Base-by-base conservation (phyloP, 2,113 vertebrate genomes). In the Peromyscus leucopus region DNA sequence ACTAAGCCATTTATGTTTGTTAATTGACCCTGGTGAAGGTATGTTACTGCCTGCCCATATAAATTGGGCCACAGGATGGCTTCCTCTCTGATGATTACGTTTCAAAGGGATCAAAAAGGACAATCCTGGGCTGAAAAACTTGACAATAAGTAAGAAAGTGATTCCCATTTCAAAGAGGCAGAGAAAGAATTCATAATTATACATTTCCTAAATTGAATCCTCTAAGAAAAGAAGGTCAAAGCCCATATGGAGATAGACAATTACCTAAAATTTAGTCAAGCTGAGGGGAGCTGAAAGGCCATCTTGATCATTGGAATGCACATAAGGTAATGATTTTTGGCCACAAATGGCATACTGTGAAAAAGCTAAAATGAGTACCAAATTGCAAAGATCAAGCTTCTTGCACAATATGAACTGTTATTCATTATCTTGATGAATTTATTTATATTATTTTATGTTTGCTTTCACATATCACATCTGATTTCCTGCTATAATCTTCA, bases 401-500 rank as follows among this genome's bases (percentile, higher is more conserved):
- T 69, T 36, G 39, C 10, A 59, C 26, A 90, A 87, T 74, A 63
- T 90, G 6, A 84, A 83, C 48, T 75, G 61, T 82, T 51, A 79
- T 48, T 85, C 76, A 31, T 75, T 46, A 15, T 74, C 22, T 57
- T 65, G 57, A 1, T 65, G 3, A 74, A 33, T 88, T 51, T 36
- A 67, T 11, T 79, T 78, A 92, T 0, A 42, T 63, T 46, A 5
- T 6, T 1, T 12, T 26, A 21, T 42, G 22, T 0, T 42, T 57
- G 3, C 5, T 11, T 2, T 21, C 4, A 4, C 1, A 2, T 42
- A 69, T 2, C 42, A 67, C 12, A 63, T 3, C 48, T 55, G 7
- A 82, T 42, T 96, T 94, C 15, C 63, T 96, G 15, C 65, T 65
- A 88, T 2, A 93, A 19, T 46, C 31, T 90, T 74, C 33, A 31